Evolutionary conservation across 2,797 vertebrate genomes (phyloP).

Genomic region (Cheirogaleus major): DNA sequence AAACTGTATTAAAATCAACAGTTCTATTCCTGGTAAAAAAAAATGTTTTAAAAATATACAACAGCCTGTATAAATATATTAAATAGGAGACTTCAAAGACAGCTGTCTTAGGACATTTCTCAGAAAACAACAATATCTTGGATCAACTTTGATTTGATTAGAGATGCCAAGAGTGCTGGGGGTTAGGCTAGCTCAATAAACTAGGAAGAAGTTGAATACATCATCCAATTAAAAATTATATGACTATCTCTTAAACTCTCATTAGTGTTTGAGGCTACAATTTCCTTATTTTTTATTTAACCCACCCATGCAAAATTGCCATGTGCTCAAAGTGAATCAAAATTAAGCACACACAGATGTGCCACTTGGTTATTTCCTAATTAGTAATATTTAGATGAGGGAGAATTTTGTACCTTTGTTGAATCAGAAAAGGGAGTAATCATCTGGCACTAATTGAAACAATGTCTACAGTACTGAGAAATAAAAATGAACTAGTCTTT

Average conservation of each 20-base stretch:
- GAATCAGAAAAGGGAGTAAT: constrained; percentile 53
- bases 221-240: constrained; percentile 12
- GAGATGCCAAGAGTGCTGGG: not conserved
- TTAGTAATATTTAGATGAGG: constrained; percentile 17
- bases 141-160: constrained; percentile 9
- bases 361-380: not conserved
- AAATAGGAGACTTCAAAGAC: not conserved
- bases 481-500: constrained; percentile 61
- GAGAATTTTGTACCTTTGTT: constrained; percentile 35
- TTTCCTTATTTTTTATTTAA: constrained; percentile 13
- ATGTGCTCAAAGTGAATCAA: not conserved
- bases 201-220: not conserved
- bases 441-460: constrained; percentile 54
- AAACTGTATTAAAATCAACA: not conserved
- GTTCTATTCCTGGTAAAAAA: not conserved
- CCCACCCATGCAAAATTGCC: not conserved
- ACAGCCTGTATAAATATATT: not conserved
- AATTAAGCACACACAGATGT: constrained; percentile 17
- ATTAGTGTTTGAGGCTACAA: not conserved
- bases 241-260: not conserved
- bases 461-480: not conserved
- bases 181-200: not conserved
- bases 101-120: not conserved
- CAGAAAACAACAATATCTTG: not conserved
- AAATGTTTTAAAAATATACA: not conserved